Percentiles rank a stretch among this genome's conserved stretches.
phyloP scores from a whole-genome alignment of 2,797 vertebrate species.

The Amblyopsis hoosieri region DNA sequence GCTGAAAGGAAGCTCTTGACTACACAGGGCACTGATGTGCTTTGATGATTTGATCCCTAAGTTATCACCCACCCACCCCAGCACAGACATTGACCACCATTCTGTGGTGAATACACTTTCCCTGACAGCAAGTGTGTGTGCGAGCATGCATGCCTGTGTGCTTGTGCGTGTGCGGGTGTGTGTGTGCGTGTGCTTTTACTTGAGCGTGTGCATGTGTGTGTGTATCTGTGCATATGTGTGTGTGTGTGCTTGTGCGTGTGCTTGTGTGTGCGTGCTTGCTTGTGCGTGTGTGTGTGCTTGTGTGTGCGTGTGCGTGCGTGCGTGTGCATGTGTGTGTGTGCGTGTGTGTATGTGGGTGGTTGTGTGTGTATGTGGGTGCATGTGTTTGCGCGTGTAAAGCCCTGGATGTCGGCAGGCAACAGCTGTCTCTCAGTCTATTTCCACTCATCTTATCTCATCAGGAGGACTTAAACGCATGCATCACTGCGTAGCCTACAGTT shows the following conservation, averaged over 20 bases:
- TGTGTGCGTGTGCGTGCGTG: not conserved
- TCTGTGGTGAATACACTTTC: not conserved
- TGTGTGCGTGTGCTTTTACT: not conserved
- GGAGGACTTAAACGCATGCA: slow-evolving; percentile 59
- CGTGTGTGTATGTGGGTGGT: not conserved
- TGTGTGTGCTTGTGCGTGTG: slow-evolving; percentile 20
- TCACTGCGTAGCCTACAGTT: slow-evolving; percentile 29
- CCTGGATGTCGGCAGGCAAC: slow-evolving; percentile 68
- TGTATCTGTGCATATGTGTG: not conserved
- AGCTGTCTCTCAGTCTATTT: slow-evolving; percentile 70
- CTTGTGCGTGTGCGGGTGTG: not conserved
- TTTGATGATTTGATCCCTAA: not conserved
- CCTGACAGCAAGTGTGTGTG: slow-evolving; percentile 3
- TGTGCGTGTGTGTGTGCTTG: not conserved
- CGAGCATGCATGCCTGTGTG: not conserved
- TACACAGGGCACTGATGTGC: too few relatives aligned
- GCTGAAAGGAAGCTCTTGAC: too few relatives aligned
- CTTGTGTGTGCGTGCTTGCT: not conserved
- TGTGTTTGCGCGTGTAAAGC: slow-evolving; percentile 1
- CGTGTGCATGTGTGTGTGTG: not conserved
- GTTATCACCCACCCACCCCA: not conserved
- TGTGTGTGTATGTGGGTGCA: not conserved
- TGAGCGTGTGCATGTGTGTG: not conserved
- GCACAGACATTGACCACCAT: not conserved
- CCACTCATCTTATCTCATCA: slow-evolving; percentile 59